A percentile compares a stretch with the other conserved stretches of the same genome.
Evolutionary conservation across 2,113 vertebrate species (phyloP).

Genomic region (Mastomys coucha): DNA sequence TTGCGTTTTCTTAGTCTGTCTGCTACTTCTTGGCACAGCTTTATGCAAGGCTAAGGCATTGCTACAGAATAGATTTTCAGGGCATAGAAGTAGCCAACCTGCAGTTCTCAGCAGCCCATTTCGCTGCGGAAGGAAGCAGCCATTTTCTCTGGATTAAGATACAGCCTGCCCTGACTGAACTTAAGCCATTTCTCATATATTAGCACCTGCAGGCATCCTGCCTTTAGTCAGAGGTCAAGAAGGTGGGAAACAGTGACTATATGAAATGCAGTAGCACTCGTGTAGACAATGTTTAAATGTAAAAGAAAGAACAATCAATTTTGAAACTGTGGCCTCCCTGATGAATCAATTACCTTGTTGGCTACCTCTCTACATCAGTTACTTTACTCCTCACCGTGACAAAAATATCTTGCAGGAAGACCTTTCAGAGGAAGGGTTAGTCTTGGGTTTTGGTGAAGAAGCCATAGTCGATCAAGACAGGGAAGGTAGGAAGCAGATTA

Average conservation of each 20-base stretch:
- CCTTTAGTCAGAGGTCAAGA: not conserved
- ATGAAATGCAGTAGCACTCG: not conserved
- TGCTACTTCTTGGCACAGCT: slow-evolving; percentile 22
- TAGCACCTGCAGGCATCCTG: not conserved
- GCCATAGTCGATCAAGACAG: not conserved
- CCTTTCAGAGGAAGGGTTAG: not conserved
- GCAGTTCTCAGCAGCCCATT: not conserved
- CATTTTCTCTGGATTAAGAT: not conserved
- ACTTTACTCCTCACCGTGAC: not conserved
- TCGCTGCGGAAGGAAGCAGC: not conserved
- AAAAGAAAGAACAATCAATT: not conserved
- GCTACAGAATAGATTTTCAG: not conserved
- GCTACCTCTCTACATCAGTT: not conserved
- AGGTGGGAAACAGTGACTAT: not conserved
- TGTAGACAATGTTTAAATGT: not conserved
- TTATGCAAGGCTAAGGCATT: not conserved
- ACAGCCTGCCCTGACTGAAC: not conserved
- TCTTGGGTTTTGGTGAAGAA: not conserved
- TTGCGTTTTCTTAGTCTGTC: not conserved
- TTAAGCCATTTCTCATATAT: not conserved
- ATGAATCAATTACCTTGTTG: not conserved
- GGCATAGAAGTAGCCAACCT: not conserved
- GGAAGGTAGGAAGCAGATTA: not conserved
- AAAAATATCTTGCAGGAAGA: not conserved
- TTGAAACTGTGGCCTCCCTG: not conserved